These are phyloP conservation scores for Episyrphus balteatus DNA, from an alignment of 1,140 invertebrate genomes.

Conservation along the genomic window DNA sequence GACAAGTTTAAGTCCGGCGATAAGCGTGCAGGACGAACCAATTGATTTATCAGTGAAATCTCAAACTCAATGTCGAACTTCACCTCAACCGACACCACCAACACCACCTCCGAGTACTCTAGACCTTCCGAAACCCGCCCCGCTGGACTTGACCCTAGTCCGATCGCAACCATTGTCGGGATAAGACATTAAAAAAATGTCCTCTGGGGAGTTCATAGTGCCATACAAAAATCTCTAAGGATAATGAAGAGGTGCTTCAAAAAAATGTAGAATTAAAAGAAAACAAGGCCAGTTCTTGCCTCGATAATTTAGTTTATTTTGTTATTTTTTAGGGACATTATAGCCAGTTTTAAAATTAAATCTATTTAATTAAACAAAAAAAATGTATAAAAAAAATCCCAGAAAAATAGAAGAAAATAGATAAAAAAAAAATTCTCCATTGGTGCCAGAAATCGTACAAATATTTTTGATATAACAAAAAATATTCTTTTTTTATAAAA, in stretches of 20 bases:
- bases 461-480: too few relatives aligned
- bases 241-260: neutral
- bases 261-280: neutral
- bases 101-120: constrained; percentile 15
- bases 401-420: neutral
- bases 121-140: constrained; percentile 39
- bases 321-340: neutral
- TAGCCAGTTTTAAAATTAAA: neutral
- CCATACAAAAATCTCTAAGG: constrained; percentile 1
- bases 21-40: constrained; percentile 51
- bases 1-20: constrained; percentile 16
- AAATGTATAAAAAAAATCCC: neutral
- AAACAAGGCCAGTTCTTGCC: neutral
- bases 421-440: too few relatives aligned
- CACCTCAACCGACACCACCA: constrained; percentile 35
- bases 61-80: constrained; percentile 35
- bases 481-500: too few relatives aligned
- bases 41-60: constrained; percentile 66
- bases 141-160: constrained; percentile 54
- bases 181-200: constrained; percentile 2
- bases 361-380: constrained; percentile 2
- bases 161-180: constrained; percentile 29
- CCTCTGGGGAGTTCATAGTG: constrained; percentile 2
- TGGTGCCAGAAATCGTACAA: too few relatives aligned
- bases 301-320: constrained; percentile 10